Evolutionary conservation across 2,888 invertebrate genomes (phyloP).

Genomic region (Ganaspis brasiliensis): DNA sequence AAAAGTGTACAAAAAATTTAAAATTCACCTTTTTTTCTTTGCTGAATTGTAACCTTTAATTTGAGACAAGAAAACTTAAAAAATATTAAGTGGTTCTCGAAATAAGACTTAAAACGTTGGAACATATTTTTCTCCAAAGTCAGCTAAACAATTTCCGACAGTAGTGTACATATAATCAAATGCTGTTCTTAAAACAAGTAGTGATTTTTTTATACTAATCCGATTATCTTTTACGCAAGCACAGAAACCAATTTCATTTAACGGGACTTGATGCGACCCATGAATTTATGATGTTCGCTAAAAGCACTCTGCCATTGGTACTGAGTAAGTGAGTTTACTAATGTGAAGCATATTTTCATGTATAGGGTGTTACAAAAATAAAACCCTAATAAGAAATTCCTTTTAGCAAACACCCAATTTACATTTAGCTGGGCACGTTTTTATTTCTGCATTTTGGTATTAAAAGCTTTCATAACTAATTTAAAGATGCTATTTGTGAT

Average conservation of each 20-base stretch:
- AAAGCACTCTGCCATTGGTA: conserved; percentile 37
- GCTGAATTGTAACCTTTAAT: no score
- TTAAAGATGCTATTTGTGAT: neutral
- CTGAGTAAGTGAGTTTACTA: conserved; percentile 7
- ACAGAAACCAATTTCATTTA: conserved; percentile 5
- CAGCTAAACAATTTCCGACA: no score
- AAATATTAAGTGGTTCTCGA: no score
- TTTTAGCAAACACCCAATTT: neutral
- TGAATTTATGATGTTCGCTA: conserved; percentile 41
- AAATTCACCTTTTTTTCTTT: no score
- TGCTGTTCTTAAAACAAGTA: neutral
- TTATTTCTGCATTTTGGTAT: neutral
- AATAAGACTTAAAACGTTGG: no score
- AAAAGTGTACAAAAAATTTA: no score
- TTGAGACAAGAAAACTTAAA: no score
- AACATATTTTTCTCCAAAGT: no score
- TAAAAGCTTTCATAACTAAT: neutral
- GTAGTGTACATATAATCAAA: no score
- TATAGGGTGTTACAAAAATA: neutral
- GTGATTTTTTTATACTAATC: conserved; percentile 3
- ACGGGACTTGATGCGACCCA: conserved; percentile 2
- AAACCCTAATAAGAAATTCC: conserved; percentile 15
- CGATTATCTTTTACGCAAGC: neutral
- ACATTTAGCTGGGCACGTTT: neutral
- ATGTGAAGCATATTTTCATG: conserved; percentile 25